Conservation (phyloP, 1,140 invertebrate genomes). For the Arion vulgaris region DNA sequence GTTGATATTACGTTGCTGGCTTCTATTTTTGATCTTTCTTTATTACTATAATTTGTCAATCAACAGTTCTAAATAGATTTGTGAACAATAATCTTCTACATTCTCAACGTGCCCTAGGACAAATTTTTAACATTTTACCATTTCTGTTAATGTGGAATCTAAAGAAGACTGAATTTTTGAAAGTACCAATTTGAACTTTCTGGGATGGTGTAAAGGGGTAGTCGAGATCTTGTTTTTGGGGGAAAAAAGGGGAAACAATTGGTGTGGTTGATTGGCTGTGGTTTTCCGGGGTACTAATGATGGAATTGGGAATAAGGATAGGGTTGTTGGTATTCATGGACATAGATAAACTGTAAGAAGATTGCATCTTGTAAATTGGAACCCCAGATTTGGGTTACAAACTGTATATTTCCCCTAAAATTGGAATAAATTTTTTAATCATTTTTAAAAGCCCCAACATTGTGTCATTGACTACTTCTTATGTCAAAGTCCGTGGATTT, state of each 20-base stretch:
- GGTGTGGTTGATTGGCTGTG: background rate
- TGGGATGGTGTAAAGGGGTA: constrained; percentile 23
- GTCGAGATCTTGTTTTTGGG: constrained; percentile 13
- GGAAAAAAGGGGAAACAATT: background rate
- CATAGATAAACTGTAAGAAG: background rate
- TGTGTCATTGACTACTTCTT: no score
- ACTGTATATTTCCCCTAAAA: constrained; percentile 23
- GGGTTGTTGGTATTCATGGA: background rate
- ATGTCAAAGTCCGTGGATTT: no score
- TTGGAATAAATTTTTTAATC: background rate
- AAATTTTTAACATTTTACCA: no score
- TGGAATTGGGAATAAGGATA: constrained; percentile 24
- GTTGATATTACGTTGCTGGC: no score
- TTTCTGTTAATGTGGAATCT: constrained; percentile 23
- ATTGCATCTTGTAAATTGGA: background rate
- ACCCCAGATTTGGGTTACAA: background rate
- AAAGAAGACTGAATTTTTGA: background rate
- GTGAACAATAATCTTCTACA: no score
- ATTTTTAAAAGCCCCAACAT: no score
- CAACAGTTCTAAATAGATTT: no score
- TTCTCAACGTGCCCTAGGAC: no score
- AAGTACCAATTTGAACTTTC: background rate
- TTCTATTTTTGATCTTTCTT: no score
- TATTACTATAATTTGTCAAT: no score
- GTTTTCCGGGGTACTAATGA: constrained; percentile 19